Evolutionary conservation across 2,113 vertebrate species (phyloP).

Genomic region (Amphilophus citrinellus): DNA sequence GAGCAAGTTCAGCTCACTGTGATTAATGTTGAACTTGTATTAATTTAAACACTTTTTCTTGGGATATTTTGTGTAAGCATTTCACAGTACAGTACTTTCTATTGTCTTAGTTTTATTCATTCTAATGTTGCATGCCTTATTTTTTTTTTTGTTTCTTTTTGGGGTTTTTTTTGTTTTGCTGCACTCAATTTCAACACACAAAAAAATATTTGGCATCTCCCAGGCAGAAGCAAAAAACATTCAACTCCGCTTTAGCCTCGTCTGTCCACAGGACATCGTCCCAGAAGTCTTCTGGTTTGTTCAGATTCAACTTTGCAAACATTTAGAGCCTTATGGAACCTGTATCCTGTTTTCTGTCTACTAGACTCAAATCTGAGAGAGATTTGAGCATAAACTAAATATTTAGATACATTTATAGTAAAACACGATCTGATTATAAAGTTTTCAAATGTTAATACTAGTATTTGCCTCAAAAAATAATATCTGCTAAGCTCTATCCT

Average conservation of each 20-base stretch:
- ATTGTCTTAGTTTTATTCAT: neutral
- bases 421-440: too few species aligned
- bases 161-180: neutral
- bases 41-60: neutral
- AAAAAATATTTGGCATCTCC: neutral
- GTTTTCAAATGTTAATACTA: too few species aligned
- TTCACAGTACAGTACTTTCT: neutral
- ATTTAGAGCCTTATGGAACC: neutral
- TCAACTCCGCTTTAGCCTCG: neutral
- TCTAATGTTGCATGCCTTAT: neutral
- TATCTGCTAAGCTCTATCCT: too few species aligned
- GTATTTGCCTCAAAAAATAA: too few species aligned
- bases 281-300: neutral
- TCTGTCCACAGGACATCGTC: neutral
- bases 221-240: neutral
- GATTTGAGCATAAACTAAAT: too few species aligned
- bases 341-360: too few species aligned
- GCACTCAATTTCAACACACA: neutral
- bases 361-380: too few species aligned
- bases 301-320: neutral
- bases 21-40: neutral
- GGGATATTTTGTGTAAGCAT: neutral
- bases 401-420: too few species aligned
- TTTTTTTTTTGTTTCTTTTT: too few species aligned
- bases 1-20: neutral